Base-by-base conservation (phyloP, 2,888 invertebrate genomes). In the Trypoxylon attenuatum region DNA sequence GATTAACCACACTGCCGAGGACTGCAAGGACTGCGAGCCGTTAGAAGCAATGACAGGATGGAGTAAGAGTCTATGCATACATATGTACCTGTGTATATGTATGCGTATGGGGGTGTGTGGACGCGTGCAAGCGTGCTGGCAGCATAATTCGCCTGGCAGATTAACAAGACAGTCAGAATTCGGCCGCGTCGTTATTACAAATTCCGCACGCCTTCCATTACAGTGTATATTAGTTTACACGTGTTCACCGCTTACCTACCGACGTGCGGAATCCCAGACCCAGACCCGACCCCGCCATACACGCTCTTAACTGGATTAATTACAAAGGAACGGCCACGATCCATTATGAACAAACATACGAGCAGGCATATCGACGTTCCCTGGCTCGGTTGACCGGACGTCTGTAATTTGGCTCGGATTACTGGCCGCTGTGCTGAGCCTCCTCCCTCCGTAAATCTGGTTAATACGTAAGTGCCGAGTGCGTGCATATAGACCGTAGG, bases 381-480 rank as follows among this genome's bases (percentile, higher is more conserved):
- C 38, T 21, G 27, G 33, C 42, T 43, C 29, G 58, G 41, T 58
- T 45, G 49, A 41, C 54, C 58, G 58, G 58, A 49, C 22, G 25
- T 47, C 50, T 49, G 64, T 57, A 64, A 69, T 64, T 64, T 64
- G 21, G 42, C 50, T 13, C 27, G 62, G 61, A 55, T 61, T 69
- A 69, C 55, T 51, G 52, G 53, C 42, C 52, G 67, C 61, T 52
- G 58, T 50, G 54, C 51, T 41, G n/a, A 23, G 23, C 21, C 47
- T 23, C 43, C 41, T 41, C 19, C 45, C 27, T 42, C 41, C 25
- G 43, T 58, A 58, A 63, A 58, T 63, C 63, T 53, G 25, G 27
- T 50, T 39, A 38, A 22, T 38, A 10, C 13, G 19, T 50, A 13
- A 33, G 22, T 5, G 38, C 15, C 8, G 13, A 23, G 13, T 39